Percentiles rank a stretch among this genome's conserved stretches.
These are phyloP conservation scores for Napeogenes sylphis DNA, from an alignment of 2,888 invertebrate genomes.

Conservation along the genomic window DNA sequence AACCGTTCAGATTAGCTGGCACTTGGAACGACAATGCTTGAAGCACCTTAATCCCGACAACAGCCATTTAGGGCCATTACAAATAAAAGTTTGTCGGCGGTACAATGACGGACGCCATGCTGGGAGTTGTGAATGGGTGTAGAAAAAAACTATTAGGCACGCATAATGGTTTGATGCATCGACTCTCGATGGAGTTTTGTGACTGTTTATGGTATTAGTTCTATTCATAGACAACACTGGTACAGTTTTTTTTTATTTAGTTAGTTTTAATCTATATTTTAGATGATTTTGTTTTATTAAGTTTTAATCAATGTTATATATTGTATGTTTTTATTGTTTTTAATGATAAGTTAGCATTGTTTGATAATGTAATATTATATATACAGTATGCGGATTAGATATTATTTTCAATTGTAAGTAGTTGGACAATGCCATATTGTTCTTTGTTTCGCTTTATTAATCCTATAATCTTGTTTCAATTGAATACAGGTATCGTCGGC, in stretches of 20 bases:
- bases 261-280: not conserved
- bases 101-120: conserved; percentile 72
- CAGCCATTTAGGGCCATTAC: conserved; percentile 74
- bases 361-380: conserved; percentile 49
- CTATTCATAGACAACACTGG: conserved; percentile 1
- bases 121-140: conserved; percentile 70
- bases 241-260: not conserved
- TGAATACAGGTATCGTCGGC: too few species aligned
- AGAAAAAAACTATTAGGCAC: conserved; percentile 75
- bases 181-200: conserved; percentile 27
- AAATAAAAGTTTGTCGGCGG: conserved; percentile 72
- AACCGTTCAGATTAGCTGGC: conserved; percentile 22
- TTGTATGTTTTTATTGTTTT: too few species aligned
- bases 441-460: conserved; percentile 57
- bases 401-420: conserved; percentile 41
- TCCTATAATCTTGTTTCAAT: conserved; percentile 38
- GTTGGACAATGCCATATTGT: conserved; percentile 63
- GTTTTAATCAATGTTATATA: too few species aligned
- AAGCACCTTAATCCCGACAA: conserved; percentile 70
- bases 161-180: conserved; percentile 66
- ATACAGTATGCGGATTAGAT: conserved; percentile 42
- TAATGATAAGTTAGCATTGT: conserved; percentile 43
- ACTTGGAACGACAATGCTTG: conserved; percentile 62
- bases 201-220: conserved; percentile 4
- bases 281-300: too few species aligned